These are phyloP conservation scores for Periparus ater DNA, from an alignment of 2,797 vertebrate genomes.

Conservation along the genomic window DNA sequence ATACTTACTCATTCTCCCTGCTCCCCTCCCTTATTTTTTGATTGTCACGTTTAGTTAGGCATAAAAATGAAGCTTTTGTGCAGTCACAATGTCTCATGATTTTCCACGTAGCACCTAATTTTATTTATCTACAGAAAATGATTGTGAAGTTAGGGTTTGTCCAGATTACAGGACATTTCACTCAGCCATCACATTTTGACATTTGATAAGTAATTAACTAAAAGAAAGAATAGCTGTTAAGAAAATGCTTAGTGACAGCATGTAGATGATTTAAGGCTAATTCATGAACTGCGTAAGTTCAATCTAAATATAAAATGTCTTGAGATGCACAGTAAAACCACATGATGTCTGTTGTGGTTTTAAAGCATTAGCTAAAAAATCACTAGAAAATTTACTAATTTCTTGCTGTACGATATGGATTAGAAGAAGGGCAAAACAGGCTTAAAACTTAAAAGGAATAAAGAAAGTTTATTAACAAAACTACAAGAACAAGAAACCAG, in stretches of 20 bases:
- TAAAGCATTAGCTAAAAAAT: too few species aligned
- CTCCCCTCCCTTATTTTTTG: background rate
- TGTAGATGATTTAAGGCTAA: conserved; percentile 19
- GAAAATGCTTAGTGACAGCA: conserved; percentile 35
- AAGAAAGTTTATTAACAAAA: too few species aligned
- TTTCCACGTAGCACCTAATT: conserved; percentile 5
- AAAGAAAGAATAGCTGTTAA: conserved; percentile 41
- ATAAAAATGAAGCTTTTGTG: conserved; percentile 42
- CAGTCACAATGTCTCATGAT: conserved; percentile 11
- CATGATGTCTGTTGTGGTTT: background rate
- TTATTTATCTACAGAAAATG: conserved; percentile 6
- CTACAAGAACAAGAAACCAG: too few species aligned
- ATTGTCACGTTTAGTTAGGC: conserved; percentile 39
- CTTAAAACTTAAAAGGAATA: too few species aligned
- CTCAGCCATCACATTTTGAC: conserved; percentile 21
- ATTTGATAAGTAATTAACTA: conserved; percentile 48
- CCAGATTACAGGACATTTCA: conserved; percentile 14
- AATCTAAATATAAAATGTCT: conserved; percentile 44
- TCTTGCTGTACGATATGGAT: too few species aligned
- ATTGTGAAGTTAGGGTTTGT: background rate
- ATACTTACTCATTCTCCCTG: background rate
- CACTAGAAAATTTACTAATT: too few species aligned
- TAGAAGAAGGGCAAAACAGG: too few species aligned
- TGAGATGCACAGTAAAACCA: background rate
- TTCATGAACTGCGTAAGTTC: background rate